Percentiles rank a stretch among this genome's conserved stretches.
Evolutionary conservation across 30 jellyfish, hydroid and myxozoan species (phyloP).

Genomic region (Morbakka virulenta): DNA sequence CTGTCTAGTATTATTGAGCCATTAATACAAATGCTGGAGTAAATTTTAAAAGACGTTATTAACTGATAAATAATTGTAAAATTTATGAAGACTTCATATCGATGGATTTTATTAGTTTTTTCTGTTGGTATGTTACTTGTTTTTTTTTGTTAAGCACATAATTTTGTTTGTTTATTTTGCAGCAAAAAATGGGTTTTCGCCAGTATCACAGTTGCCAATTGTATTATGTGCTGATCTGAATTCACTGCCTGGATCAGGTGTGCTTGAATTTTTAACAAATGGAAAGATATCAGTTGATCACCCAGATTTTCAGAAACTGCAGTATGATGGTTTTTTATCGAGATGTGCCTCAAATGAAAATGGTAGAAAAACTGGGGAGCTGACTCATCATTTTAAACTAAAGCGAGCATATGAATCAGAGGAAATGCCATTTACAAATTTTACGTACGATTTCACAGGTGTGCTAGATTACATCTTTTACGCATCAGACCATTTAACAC

Average conservation of each 20-base stretch:
- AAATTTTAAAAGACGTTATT: too few species aligned
- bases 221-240: conserved; percentile 89
- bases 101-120: not conserved
- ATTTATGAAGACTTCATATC: not conserved
- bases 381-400: conserved; percentile 76
- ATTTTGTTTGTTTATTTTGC: not conserved
- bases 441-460: conserved; percentile 88
- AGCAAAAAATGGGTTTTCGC: conserved; percentile 61
- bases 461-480: conserved; percentile 88
- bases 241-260: conserved; percentile 96
- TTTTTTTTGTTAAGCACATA: not conserved
- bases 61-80: too few species aligned
- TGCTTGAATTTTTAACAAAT: conserved; percentile 72
- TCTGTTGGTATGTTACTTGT: not conserved
- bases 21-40: not conserved
- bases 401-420: conserved; percentile 69
- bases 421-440: conserved; percentile 82
- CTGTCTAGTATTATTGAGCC: too few species aligned
- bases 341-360: conserved; percentile 58
- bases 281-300: conserved; percentile 75
- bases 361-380: conserved; percentile 59
- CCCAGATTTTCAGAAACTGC: conserved; percentile 81
- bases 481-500: conserved; percentile 64
- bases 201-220: conserved; percentile 56
- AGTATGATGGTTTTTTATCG: conserved; percentile 80